phyloP scores from a whole-genome alignment of 2,888 invertebrate genomes.

The Eupithecia insigniata region DNA sequence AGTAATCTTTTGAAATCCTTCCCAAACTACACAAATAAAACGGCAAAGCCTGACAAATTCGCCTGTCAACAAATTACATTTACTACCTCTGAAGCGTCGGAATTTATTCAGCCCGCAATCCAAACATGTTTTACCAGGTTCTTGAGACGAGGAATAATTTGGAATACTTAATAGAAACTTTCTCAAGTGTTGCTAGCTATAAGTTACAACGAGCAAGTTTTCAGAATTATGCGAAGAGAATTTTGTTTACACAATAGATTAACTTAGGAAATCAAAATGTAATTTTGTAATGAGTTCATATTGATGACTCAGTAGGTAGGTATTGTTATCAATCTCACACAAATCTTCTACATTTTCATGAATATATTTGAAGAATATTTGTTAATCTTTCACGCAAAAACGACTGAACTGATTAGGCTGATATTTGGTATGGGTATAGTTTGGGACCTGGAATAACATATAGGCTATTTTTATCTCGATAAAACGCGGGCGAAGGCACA shows the following conservation, averaged over 20 bases:
- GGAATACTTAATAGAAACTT: neutral
- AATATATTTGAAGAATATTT: too few species aligned
- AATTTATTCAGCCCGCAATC: constrained; percentile 29
- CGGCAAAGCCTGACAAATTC: constrained; percentile 35
- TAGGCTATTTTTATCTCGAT: too few species aligned
- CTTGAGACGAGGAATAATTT: constrained; percentile 8
- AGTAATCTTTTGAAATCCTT: constrained; percentile 24
- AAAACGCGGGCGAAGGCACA: too few species aligned
- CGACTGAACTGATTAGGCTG: too few species aligned
- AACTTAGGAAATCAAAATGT: neutral
- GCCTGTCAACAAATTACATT: constrained; percentile 39
- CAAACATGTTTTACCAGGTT: constrained; percentile 24
- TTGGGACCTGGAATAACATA: too few species aligned
- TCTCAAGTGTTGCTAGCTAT: neutral
- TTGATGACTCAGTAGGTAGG: neutral
- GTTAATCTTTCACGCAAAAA: too few species aligned
- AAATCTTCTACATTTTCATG: neutral
- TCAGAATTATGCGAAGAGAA: constrained; percentile 1
- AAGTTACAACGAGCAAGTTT: constrained; percentile 3
- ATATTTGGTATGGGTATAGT: too few species aligned
- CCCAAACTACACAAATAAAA: constrained; percentile 35
- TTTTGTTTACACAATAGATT: constrained; percentile 3
- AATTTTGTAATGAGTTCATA: neutral
- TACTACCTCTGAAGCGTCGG: constrained; percentile 21
- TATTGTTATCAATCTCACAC: neutral